Evolutionary conservation across 2,888 invertebrate genomes (phyloP), one percentile per base, ranked within the genome.

Genomic region (Tricholauxania praeusta): DNA sequence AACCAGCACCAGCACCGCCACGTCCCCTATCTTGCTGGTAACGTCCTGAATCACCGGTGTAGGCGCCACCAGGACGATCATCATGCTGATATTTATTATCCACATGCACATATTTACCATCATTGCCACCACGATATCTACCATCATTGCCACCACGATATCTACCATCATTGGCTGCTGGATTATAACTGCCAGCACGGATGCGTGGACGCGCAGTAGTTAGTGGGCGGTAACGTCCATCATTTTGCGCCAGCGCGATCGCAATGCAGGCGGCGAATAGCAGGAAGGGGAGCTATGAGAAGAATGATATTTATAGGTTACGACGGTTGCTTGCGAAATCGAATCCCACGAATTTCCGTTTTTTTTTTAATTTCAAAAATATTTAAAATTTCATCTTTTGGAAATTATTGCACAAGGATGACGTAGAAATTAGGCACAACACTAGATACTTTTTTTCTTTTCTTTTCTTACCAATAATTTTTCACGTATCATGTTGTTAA

Each of bases 21-120:
- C 77, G 75, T 62, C 80, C 74, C 22, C 80, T 82, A 65, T 77
- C 76, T 5, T 75, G 77, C 71, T 73, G 72, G 67, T 85, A 86
- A 55, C 80, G 79, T 48, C 77, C 80, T 12, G 66, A 75, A 39
- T 70, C 74, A 2, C 86, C 86, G 0, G 73, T 10, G 68, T 85
- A 86, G 47, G 78, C 82, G 0, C 82, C 87, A 49, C 81, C 83
- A 48, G 80, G 80, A 49, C 80, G 80, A 74, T 76, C 74, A 49
- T 84, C 84, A 19, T 84, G 85, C 17, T 76, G 14, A 64, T 84
- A 85, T 22, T 80, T 83, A 22, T 80, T 82, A 77, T 85, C 87
- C 49, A 88, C 79, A 78, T 91, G 91, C 80, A 88, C 82, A 82
- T 91, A 91, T 78, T 89, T 89, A 2, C 86, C 86, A 67, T 84